A percentile compares a stretch with the other conserved stretches of the same genome.
These are phyloP conservation scores for Ciconia stormi DNA, from an alignment of 2,113 vertebrate species.

Conservation along the genomic window DNA sequence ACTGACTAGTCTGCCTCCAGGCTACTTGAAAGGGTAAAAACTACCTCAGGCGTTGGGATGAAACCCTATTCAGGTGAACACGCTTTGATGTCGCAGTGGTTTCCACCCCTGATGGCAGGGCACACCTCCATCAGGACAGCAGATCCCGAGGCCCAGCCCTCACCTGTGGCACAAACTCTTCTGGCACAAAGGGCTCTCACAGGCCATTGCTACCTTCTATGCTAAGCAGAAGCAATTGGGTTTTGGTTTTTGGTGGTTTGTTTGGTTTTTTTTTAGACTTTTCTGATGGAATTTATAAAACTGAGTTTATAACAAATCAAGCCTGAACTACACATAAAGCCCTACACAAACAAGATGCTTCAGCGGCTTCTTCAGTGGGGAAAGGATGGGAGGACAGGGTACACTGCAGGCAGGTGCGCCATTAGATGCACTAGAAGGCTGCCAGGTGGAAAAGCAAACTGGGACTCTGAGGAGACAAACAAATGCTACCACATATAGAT, in stretches of 20 bases:
- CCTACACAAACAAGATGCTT: background rate
- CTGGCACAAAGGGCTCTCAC: background rate
- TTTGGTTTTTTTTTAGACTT: background rate
- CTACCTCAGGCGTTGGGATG: background rate
- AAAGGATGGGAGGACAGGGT: background rate
- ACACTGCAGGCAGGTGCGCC: fast-evolving
- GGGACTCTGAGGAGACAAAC: background rate
- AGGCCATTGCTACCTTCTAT: background rate
- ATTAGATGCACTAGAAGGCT: background rate
- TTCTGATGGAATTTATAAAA: background rate
- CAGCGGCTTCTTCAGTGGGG: background rate
- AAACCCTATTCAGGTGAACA: background rate
- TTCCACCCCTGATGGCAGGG: background rate
- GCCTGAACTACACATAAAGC: background rate
- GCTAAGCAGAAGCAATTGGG: background rate
- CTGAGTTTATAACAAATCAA: background rate
- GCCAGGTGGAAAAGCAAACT: background rate
- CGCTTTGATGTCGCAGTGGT: fast-evolving
- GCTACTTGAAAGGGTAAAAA: background rate
- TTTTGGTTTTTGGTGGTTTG: background rate
- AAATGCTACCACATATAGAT: background rate
- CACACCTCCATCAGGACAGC: background rate
- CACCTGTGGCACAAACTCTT: background rate
- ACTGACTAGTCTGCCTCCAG: background rate
- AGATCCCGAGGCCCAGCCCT: background rate